Evolutionary conservation across 2,888 invertebrate species (phyloP), one percentile per base, ranked within the genome.

Genomic region (Drosophila monieri): DNA sequence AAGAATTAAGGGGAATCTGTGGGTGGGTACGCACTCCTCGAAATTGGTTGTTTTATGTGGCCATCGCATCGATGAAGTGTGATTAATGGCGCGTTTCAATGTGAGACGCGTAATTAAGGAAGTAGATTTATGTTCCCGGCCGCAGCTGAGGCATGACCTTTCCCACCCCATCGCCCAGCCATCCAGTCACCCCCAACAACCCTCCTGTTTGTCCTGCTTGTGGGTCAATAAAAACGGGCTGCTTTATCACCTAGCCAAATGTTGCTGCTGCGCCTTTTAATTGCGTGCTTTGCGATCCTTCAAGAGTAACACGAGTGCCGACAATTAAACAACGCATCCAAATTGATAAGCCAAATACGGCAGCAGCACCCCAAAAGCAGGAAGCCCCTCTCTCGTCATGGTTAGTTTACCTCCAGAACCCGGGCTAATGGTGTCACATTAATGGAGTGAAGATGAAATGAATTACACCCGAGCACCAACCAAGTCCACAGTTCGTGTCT

Each of bases 41-140:
- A 75, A 84, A 77, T 80, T 77, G 77, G 64, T 54, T 77, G 73
- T 74, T 81, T 81, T 81, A 81, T 81, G 76, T 64, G 71, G 32
- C 77, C 52, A 67, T 65, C 59, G 75, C 78, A 84, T 81, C 81
- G 85, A 81, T 81, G 85, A 85, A 80, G 85, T 81, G 78, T 74
- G 85, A 81, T 84, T 84, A 84, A 81, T 81, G 85, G 75, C 68
- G 67, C 85, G 67, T 75, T 84, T 73, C 81, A 67, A 75, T 76
- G 81, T 70, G 81, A 78, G 81, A 53, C 70, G 66, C 54, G 85
- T 85, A 84, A 81, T 81, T 84, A 81, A 84, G 61, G 51, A 67
- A 10, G 62, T 57, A 69, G 78, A 80, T 81, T 81, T 80, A 81
- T 84, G 73, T 61, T 23, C 57, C 21, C 59, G 58, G 70, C 48